A percentile compares a stretch with the other conserved stretches of the same genome.
phyloP scores from a whole-genome alignment of 2,113 vertebrate species.

The Etheostoma spectabile region DNA sequence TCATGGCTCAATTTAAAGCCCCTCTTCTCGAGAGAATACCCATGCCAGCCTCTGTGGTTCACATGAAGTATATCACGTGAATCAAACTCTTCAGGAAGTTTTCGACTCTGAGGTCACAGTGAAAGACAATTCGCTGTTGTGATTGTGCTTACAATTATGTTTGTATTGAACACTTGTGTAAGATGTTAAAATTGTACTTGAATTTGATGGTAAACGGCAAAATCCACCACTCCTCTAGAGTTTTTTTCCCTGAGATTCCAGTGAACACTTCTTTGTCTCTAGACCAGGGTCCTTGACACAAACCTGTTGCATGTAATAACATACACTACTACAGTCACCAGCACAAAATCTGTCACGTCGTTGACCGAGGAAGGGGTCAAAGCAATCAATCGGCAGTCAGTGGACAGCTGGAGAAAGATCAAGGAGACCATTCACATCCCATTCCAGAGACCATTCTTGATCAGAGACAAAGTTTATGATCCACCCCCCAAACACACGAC shows the following conservation, averaged over 20 bases:
- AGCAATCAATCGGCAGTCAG: conserved; percentile 4
- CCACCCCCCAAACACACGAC: background rate
- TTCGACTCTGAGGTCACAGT: background rate
- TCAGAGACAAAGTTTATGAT: background rate
- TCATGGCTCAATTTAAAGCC: background rate
- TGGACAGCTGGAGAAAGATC: background rate
- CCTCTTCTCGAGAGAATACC: background rate
- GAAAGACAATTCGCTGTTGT: background rate
- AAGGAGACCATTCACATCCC: background rate
- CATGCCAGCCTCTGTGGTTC: background rate
- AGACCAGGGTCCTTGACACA: background rate
- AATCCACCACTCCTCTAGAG: background rate
- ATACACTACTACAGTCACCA: background rate
- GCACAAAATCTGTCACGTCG: background rate
- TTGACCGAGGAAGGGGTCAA: background rate
- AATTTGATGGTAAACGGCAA: background rate
- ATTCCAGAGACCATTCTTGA: background rate
- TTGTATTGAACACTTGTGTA: too few species aligned
- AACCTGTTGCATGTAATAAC: background rate
- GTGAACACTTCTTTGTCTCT: background rate
- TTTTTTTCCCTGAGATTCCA: background rate
- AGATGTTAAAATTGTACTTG: background rate
- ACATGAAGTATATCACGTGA: conserved; percentile 9
- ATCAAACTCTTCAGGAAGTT: conserved; percentile 1
- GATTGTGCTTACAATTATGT: too few species aligned